These are phyloP conservation scores for Falcaria lacertinaria DNA, from an alignment of 2,888 invertebrate genomes.

Conservation along the genomic window DNA sequence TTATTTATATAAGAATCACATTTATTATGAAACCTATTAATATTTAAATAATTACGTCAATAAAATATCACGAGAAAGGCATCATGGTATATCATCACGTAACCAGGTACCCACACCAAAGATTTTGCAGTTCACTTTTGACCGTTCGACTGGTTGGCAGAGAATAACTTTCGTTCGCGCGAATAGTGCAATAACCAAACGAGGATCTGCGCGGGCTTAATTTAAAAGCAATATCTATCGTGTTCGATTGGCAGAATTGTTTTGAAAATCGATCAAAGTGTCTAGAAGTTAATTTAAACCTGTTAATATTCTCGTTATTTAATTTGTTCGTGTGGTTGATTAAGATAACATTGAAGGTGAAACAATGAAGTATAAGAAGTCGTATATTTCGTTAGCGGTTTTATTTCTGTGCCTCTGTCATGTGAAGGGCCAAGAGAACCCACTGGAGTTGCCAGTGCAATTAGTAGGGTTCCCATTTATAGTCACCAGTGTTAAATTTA, in stretches of 20 bases:
- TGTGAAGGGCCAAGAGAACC: slow-evolving; percentile 58
- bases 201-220: not conserved
- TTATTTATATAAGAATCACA: not conserved
- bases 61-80: slow-evolving; percentile 30
- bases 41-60: slow-evolving; percentile 1
- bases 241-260: not conserved
- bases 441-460: slow-evolving; percentile 90
- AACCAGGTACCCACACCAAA: slow-evolving; percentile 13
- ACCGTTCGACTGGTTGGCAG: slow-evolving; percentile 32
- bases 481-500: slow-evolving; percentile 86
- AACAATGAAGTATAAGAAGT: slow-evolving; percentile 15
- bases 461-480: slow-evolving; percentile 91
- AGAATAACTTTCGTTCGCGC: slow-evolving; percentile 9
- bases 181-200: slow-evolving; percentile 4
- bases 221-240: not conserved
- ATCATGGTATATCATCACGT: slow-evolving; percentile 41
- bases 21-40: not conserved
- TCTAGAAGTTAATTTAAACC: too few relatives aligned
- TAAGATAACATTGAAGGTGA: not conserved
- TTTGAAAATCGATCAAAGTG: not conserved
- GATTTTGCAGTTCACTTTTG: slow-evolving; percentile 42
- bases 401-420: slow-evolving; percentile 18
- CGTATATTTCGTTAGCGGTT: slow-evolving; percentile 13
- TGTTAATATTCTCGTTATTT: too few relatives aligned
- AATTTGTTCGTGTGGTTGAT: too few relatives aligned